A percentile compares a stretch with the other conserved stretches of the same genome.
Conservation (phyloP, 2,113 vertebrate species). For the Dipodomys stephensi region DNA sequence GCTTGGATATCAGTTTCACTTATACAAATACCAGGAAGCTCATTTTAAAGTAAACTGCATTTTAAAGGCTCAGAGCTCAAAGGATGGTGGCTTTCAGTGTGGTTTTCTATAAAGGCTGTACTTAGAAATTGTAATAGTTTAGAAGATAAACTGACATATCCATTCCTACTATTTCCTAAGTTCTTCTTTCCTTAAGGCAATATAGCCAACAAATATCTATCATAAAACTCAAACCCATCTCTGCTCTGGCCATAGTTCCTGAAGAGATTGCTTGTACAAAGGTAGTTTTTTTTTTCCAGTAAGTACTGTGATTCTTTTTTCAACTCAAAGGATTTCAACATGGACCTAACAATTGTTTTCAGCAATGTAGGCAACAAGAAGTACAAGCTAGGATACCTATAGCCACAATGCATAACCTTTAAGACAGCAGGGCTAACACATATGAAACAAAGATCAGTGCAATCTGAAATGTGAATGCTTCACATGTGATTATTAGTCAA, state of each 20-base stretch:
- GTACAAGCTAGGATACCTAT: background rate
- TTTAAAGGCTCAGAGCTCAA: slow-evolving; percentile 16
- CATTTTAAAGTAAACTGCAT: slow-evolving; percentile 38
- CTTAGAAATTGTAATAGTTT: background rate
- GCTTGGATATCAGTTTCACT: background rate
- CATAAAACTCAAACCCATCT: background rate
- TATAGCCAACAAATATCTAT: background rate
- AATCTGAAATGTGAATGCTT: slow-evolving; percentile 50
- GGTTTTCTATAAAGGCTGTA: background rate
- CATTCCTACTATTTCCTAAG: background rate
- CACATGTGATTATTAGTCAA: slow-evolving; percentile 44
- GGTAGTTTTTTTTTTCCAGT: background rate
- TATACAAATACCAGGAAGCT: slow-evolving; percentile 13
- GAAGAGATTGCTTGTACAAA: background rate
- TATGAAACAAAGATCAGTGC: background rate
- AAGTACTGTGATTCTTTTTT: background rate
- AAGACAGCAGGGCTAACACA: background rate
- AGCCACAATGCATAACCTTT: slow-evolving; percentile 43
- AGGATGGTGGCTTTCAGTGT: background rate
- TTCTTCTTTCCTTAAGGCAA: background rate
- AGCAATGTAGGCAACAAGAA: background rate
- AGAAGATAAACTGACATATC: background rate
- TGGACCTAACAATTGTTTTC: background rate
- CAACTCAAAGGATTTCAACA: background rate
- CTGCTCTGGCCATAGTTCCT: background rate